Evolutionary conservation across 2,113 vertebrate genomes (phyloP).

Genomic region (Macroglossus sobrinus): DNA sequence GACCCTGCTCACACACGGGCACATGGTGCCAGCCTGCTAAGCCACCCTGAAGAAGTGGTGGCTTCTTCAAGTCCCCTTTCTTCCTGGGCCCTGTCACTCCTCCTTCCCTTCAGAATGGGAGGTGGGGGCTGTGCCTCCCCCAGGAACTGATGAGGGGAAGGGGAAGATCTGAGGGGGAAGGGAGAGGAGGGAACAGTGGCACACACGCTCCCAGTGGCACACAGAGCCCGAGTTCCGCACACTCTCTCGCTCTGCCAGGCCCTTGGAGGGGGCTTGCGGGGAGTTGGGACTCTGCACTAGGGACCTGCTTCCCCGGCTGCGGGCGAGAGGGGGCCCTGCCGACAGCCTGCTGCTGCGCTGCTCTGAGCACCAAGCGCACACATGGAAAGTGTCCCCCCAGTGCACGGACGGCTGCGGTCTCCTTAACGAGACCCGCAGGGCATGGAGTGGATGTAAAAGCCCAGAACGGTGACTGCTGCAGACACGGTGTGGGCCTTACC

Average conservation of each 20-base stretch:
- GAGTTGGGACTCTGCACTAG: neutral
- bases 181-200: neutral
- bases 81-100: neutral
- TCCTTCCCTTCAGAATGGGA: neutral
- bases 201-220: too few species aligned
- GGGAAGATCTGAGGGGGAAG: neutral
- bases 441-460: neutral
- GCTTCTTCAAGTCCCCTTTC: neutral
- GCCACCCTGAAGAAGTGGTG: neutral
- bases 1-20: fast-evolving
- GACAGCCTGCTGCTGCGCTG: fast-evolving
- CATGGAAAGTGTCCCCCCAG: neutral
- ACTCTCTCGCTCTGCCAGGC: too few species aligned
- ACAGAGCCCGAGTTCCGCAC: fast-evolving
- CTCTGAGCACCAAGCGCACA: neutral
- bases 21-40: neutral
- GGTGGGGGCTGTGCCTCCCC: fast-evolving
- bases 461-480: neutral
- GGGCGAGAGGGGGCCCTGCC: neutral
- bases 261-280: neutral
- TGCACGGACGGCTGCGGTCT: fast-evolving
- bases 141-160: fast-evolving
- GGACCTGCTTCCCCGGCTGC: neutral
- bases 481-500: neutral
- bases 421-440: neutral